A percentile compares a stretch with the other conserved stretches of the same genome.
Evolutionary conservation across 2,888 invertebrate genomes (phyloP).

Genomic region (Theretra japonica): DNA sequence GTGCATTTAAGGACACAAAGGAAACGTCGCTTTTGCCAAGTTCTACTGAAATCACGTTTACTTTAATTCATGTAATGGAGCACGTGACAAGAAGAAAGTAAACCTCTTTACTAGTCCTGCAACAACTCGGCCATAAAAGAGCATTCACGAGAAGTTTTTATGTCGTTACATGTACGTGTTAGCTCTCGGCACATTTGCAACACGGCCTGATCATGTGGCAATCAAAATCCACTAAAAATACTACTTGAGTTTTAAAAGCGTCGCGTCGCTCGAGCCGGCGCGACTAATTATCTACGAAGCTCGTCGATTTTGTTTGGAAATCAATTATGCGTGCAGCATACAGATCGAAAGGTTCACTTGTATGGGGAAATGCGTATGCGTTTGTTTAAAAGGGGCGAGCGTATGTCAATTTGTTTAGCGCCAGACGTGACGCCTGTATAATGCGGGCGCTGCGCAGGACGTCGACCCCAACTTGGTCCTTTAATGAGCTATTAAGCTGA

Average conservation of each 20-base stretch:
- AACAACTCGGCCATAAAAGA: neutral
- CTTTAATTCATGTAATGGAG: constrained; percentile 2
- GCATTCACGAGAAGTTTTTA: constrained; percentile 10
- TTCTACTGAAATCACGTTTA: neutral
- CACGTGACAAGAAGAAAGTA: constrained; percentile 10
- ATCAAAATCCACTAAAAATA: neutral
- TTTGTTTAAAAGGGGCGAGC: constrained; percentile 54
- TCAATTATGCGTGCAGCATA: constrained; percentile 15
- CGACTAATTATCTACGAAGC: neutral
- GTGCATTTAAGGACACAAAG: neutral
- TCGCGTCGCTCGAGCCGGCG: neutral
- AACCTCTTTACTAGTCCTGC: constrained; percentile 8
- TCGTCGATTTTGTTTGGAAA: constrained; percentile 12
- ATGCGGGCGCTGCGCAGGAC: constrained; percentile 36
- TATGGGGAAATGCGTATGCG: constrained; percentile 5
- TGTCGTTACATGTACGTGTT: constrained; percentile 2
- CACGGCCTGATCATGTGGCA: neutral
- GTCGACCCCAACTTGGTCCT: constrained; percentile 40
- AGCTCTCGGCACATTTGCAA: constrained; percentile 1
- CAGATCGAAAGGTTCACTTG: neutral
- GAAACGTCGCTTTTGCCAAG: neutral
- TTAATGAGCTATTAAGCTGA: constrained; percentile 49
- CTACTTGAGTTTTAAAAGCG: neutral
- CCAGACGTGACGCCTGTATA: constrained; percentile 42
- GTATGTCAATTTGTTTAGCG: constrained; percentile 59